phyloP scores from a whole-genome alignment of 2,888 invertebrate species.

The Athalia cordata region DNA sequence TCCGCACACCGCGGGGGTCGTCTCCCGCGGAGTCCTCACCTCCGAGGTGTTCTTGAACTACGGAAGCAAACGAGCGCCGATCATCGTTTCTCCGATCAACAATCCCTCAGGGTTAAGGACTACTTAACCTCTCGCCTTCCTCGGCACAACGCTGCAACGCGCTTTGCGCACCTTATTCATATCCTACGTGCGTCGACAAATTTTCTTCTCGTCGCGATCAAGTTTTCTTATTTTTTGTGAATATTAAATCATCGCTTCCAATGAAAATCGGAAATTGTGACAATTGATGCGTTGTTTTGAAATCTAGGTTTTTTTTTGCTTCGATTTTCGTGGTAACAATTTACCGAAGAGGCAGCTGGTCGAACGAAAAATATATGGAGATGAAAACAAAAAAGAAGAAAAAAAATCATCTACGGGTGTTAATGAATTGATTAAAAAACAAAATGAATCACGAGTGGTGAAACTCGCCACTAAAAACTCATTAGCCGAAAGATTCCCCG shows the following conservation, averaged over 20 bases:
- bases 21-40: slow-evolving; percentile 69
- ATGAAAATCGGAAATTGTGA: no score
- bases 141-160: neutral
- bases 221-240: no score
- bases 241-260: no score
- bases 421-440: slow-evolving; percentile 70
- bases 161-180: neutral
- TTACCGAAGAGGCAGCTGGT: neutral
- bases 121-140: slow-evolving; percentile 31
- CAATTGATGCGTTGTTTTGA: no score
- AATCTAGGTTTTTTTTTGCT: neutral
- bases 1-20: slow-evolving; percentile 71
- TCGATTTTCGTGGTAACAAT: neutral
- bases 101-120: slow-evolving; percentile 38
- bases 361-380: slow-evolving; percentile 1
- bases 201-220: neutral
- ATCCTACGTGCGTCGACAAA: no score
- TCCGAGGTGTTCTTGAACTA: slow-evolving; percentile 63
- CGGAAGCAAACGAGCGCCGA: slow-evolving; percentile 35
- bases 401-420: slow-evolving; percentile 42
- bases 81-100: slow-evolving; percentile 36
- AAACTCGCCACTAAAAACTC: slow-evolving; percentile 65
- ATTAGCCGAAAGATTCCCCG: slow-evolving; percentile 65
- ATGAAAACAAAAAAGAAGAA: neutral
- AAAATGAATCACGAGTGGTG: slow-evolving; percentile 60